These are phyloP conservation scores for Hemichromis elongatus DNA, from an alignment of 2,113 vertebrate species.

Conservation along the genomic window DNA sequence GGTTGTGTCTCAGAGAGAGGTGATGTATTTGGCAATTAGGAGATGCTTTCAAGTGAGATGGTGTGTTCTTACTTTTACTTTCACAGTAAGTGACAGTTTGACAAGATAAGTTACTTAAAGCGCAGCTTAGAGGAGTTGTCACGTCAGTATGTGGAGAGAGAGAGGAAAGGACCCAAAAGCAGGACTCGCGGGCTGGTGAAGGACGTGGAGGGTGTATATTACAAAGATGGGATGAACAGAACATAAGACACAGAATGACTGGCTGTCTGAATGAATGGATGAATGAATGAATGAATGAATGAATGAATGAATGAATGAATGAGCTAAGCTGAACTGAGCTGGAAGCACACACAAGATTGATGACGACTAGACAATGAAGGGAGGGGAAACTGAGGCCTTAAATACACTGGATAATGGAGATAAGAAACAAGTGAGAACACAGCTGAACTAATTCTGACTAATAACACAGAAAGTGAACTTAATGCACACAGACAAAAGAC, in stretches of 20 bases:
- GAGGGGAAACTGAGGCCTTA: neutral
- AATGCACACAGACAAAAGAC: neutral
- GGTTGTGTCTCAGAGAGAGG: neutral
- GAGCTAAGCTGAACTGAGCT: neutral
- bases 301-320: neutral
- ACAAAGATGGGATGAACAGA: neutral
- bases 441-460: neutral
- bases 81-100: neutral
- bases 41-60: neutral
- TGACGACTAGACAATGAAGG: neutral
- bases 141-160: neutral
- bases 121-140: neutral
- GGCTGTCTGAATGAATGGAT: neutral
- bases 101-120: neutral
- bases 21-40: neutral
- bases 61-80: neutral
- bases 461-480: neutral
- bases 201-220: fast-evolving
- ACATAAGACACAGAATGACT: neutral
- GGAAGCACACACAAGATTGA: neutral
- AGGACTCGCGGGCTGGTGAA: neutral
- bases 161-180: neutral
- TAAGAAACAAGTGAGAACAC: neutral
- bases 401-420: neutral
- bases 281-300: neutral